Base-by-base conservation (phyloP, 1,140 invertebrate genomes). In the Antheraea pernyi region DNA sequence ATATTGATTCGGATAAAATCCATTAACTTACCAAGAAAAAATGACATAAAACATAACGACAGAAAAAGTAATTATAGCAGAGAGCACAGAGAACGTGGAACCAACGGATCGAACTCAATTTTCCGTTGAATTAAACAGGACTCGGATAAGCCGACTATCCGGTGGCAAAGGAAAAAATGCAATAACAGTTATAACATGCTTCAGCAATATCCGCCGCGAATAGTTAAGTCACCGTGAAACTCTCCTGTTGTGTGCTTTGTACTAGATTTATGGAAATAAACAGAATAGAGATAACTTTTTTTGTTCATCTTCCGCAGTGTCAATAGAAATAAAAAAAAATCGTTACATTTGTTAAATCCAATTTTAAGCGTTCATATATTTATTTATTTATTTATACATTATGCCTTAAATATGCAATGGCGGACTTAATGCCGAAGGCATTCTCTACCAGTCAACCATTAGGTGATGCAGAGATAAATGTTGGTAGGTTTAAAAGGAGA, bases 121-220 rank as follows among this genome's bases (percentile, higher is more conserved):
- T 65, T 65, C 60, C 60, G n/a, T 61, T n/a, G 36, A 61, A 65
- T 65, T 65, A 42, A 65, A 65, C 30, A 65, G 3, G 37, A 39
- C 30, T 11, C 22, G 63, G 63, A 65, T 42, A 61, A 61, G 60
- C 60, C 60, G 60, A 19, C 60, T 61, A 22, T 22, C 19, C 60
- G 5, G 36, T 30, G 60, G 36, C 2, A 61, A 30, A 61, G 19
- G 10, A 61, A 61, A 61, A 61, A 61, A 61, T 36, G 36, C 60
- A 61, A 61, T 61, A 61, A 61, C 60, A 13, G 19, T 61, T 30
- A 30, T 61, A 36, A 30, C 36, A 22, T 53, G 46, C 46, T 53
- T 53, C 46, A 53, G 46, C 46, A 53, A 53, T 53, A 53, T 53
- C 11, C 46, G 5, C 16, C 11, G 13, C 46, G 46, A n/a, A 53